Conservation (phyloP, 1,140 invertebrate genomes). For the Macrostomum lignano region DNA sequence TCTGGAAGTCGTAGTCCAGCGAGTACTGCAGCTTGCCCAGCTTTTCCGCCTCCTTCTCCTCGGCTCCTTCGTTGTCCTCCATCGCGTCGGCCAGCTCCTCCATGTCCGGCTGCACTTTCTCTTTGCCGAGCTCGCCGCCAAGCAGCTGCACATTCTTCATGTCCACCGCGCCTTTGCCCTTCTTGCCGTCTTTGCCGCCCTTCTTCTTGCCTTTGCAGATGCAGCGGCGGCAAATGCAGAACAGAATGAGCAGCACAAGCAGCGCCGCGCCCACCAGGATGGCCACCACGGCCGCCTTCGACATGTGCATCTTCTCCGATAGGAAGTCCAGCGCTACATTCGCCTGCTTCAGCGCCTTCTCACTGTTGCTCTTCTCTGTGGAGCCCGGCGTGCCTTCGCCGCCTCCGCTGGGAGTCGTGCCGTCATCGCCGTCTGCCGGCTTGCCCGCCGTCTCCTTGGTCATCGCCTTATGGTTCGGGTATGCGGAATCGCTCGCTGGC, state of each 20-base stretch:
- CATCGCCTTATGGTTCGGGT: no score
- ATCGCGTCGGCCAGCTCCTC: constrained; percentile 21
- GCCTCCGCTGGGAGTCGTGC: no score
- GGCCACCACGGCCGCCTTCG: not conserved
- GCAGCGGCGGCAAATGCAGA: constrained; percentile 4
- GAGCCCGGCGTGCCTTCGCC: no score
- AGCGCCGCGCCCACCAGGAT: not conserved
- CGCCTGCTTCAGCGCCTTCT: no score
- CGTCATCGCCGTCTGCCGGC: no score
- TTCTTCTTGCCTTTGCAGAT: constrained; percentile 4
- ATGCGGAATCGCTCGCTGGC: no score
- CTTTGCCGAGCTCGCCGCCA: constrained; percentile 64
- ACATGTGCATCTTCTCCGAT: no score
- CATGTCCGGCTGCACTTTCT: constrained; percentile 42
- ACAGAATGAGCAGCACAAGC: constrained; percentile 1
- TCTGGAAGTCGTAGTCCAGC: constrained; percentile 97
- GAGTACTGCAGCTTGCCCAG: constrained; percentile 65
- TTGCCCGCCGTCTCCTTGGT: no score
- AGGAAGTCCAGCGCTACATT: no score
- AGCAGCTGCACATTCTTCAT: constrained; percentile 75
- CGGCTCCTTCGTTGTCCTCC: constrained; percentile 49
- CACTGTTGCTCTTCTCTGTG: no score
- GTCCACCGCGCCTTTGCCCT: constrained; percentile 67
- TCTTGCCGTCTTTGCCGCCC: constrained; percentile 28
- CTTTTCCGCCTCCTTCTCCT: constrained; percentile 82